phyloP scores from a whole-genome alignment of 2,888 invertebrate species.

The Meiosimyza platycephala region DNA sequence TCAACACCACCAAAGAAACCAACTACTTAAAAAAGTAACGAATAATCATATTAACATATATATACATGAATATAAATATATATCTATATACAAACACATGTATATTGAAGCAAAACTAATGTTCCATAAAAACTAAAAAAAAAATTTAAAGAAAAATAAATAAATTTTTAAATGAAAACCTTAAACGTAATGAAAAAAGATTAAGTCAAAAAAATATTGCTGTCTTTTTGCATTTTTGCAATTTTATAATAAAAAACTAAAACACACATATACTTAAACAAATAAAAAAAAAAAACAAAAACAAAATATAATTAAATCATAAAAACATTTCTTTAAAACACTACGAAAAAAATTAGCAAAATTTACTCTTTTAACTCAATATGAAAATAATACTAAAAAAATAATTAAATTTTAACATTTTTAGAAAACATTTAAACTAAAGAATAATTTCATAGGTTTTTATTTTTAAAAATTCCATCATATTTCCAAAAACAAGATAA shows the following conservation, averaged over 20 bases:
- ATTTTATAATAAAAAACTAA: slow-evolving; percentile 61
- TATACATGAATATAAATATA: slow-evolving; percentile 43
- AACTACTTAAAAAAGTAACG: slow-evolving; percentile 60
- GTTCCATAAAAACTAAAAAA: slow-evolving; percentile 61
- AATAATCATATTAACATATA: slow-evolving; percentile 60
- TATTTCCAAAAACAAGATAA: slow-evolving; percentile 41
- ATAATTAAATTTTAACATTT: slow-evolving; percentile 57
- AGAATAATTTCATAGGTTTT: slow-evolving; percentile 38
- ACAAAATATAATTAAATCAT: slow-evolving; percentile 34
- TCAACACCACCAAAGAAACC: slow-evolving; percentile 63
- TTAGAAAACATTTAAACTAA: slow-evolving; percentile 51
- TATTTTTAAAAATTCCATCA: slow-evolving; percentile 19
- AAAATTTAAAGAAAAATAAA: slow-evolving; percentile 42
- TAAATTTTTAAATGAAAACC: slow-evolving; percentile 51
- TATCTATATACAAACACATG: slow-evolving; percentile 47
- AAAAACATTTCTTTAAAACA: slow-evolving; percentile 42
- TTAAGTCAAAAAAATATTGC: slow-evolving; percentile 48
- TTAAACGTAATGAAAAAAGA: slow-evolving; percentile 48
- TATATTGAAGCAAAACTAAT: slow-evolving; percentile 54
- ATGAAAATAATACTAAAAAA: slow-evolving; percentile 45
- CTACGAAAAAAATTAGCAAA: slow-evolving; percentile 60
- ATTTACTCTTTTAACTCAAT: slow-evolving; percentile 66
- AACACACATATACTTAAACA: slow-evolving; percentile 37
- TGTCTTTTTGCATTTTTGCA: slow-evolving; percentile 68
- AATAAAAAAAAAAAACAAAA: slow-evolving; percentile 36